These are phyloP conservation scores for Passer montanus DNA, from an alignment of 2,113 vertebrate species.

Conservation along the genomic window DNA sequence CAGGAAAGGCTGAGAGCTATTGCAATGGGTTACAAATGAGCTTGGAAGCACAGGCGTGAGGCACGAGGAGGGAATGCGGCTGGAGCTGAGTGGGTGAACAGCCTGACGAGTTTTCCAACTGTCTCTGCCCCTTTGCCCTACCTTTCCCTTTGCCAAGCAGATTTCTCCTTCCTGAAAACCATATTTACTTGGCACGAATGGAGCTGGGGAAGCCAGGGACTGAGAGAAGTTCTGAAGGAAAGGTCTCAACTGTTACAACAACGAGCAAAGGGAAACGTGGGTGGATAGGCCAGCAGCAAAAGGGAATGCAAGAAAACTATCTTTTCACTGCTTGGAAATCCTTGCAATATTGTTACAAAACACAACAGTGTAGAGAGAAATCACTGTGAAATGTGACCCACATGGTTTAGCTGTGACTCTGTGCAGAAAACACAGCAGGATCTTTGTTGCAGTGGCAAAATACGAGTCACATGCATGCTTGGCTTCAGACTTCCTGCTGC, in stretches of 20 bases:
- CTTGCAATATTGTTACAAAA: background rate
- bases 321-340: background rate
- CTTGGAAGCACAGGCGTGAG: background rate
- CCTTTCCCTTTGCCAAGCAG: background rate
- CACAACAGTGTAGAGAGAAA: background rate
- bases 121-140: background rate
- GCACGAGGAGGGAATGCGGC: background rate
- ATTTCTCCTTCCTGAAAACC: background rate
- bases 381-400: background rate
- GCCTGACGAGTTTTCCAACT: background rate
- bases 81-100: background rate
- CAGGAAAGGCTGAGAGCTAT: background rate
- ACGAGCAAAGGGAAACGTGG: background rate
- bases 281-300: background rate
- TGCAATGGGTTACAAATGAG: constrained; percentile 26
- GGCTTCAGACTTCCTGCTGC: background rate
- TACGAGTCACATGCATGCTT: background rate
- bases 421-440: background rate
- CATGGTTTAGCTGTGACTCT: background rate
- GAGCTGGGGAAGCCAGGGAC: background rate
- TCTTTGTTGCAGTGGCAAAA: background rate
- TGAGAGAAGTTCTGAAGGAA: background rate
- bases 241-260: background rate
- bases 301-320: background rate
- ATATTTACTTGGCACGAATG: background rate